phyloP scores from a whole-genome alignment of 2,888 invertebrate species.

The Pogonocherus hispidulus region DNA sequence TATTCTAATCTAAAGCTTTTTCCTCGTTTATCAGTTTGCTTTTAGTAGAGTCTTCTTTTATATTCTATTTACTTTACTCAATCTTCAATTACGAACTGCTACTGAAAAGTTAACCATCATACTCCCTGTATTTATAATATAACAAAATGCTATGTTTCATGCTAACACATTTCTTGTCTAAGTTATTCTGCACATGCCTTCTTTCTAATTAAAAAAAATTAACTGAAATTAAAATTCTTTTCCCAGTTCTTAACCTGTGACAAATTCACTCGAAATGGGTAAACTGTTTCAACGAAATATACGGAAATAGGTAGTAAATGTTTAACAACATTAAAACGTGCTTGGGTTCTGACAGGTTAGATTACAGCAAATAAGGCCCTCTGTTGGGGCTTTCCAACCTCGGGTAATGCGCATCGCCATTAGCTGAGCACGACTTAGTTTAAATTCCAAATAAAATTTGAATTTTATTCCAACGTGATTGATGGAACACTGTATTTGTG shows the following conservation, averaged over 20 bases:
- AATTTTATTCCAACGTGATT: neutral
- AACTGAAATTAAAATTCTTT: too few relatives aligned
- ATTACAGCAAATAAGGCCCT: slow-evolving; percentile 14
- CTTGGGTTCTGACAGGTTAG: neutral
- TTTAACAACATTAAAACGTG: slow-evolving; percentile 19
- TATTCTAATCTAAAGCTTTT: too few relatives aligned
- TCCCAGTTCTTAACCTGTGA: neutral
- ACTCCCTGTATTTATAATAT: too few relatives aligned
- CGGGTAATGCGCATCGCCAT: slow-evolving; percentile 12
- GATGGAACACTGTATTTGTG: neutral
- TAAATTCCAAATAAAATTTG: slow-evolving; percentile 17
- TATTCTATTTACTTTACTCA: too few relatives aligned
- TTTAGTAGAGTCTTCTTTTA: too few relatives aligned
- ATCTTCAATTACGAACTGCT: too few relatives aligned
- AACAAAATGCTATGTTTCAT: too few relatives aligned
- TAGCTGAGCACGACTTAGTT: slow-evolving; percentile 16
- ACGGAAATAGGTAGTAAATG: neutral
- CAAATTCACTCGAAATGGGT: neutral
- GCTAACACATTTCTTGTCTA: too few relatives aligned
- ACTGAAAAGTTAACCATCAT: too few relatives aligned
- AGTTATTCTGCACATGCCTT: too few relatives aligned
- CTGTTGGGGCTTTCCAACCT: slow-evolving; percentile 7
- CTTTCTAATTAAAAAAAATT: too few relatives aligned
- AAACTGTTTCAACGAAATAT: neutral
- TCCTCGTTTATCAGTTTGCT: too few relatives aligned